Base-by-base conservation (phyloP, 2,888 invertebrate species). In the Vanessa cardui region DNA sequence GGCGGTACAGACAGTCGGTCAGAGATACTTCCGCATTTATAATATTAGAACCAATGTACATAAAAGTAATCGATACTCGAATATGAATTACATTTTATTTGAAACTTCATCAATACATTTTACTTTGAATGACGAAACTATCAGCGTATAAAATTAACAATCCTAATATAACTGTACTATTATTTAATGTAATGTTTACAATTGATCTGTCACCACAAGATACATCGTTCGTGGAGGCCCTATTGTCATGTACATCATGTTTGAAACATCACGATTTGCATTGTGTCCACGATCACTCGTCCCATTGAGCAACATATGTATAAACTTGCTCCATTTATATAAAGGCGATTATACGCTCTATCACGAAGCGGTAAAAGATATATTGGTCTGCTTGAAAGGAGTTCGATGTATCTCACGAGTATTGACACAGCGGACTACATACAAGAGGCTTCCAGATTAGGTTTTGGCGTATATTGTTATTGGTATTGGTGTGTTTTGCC, bases 201-300 rank as follows among this genome's bases (percentile, higher is more conserved):
- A 64, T 58, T 50, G 64, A 50, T 58, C 64, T 64, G 58, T 64
- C 64, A 49, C 64, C 64, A 39, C 58, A 58, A 33, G 26, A 49
- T 49, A 58, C 21, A 44, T 39, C 49, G 7, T 8, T 26, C 31
- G 39, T 5, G 26, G 50, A 12, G 21, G 50, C 21, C 6, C 58
- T 58, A 58, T 64, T 58, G 58, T 64, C 26, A 18, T 46, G n/a
- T 49, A 64, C 44, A 39, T 58, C 44, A 50, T 64, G 58, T 64
- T 64, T 50, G 49, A 58, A 46, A 26, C 49, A 44, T 58, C 64
- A 64, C 64, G 49, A 26, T 49, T 47, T 44, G 39, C 49, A 49
- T 64, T 64, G 58, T 64, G 33, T 54, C 54, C 33, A 31, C 31
- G 15, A 31, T 54, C 31, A 59, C 12, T 16, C 20, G 47, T 16